Percentiles rank a stretch among this genome's conserved stretches.
Evolutionary conservation across 1,140 invertebrate genomes (phyloP).

Genomic region (Zaprionus lachaisei): DNA sequence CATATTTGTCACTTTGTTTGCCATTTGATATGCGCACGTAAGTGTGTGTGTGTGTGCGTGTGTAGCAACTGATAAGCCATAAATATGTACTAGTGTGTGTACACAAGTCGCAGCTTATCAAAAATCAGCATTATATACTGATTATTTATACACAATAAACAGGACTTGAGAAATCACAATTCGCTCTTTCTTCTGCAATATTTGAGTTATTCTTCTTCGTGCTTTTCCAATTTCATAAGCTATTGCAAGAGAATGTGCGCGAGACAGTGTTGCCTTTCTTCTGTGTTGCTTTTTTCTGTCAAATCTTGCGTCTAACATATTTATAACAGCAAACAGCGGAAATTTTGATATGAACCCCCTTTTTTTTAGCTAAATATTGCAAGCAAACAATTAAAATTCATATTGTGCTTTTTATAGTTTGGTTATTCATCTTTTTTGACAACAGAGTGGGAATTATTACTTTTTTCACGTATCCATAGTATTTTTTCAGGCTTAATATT

Average conservation of each 20-base stretch:
- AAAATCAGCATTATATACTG: constrained; percentile 23
- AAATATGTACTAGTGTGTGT: constrained; percentile 8
- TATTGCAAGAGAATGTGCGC: background rate
- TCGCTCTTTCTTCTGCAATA: background rate
- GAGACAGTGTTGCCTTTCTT: background rate
- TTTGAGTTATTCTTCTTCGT: background rate
- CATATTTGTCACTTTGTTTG: constrained; percentile 43
- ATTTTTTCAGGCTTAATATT: no score
- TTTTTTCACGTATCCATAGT: no score
- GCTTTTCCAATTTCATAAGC: no score
- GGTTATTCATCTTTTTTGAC: no score
- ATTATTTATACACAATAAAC: constrained; percentile 18
- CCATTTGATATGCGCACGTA: constrained; percentile 25
- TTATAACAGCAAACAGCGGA: no score
- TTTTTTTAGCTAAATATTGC: no score
- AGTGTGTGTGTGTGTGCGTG: constrained; percentile 13
- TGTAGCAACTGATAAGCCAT: constrained; percentile 69
- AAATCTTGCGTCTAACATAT: no score
- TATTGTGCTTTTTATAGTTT: background rate
- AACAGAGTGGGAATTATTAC: no score
- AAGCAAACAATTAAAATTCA: background rate
- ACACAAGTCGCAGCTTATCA: constrained; percentile 32
- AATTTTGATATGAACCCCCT: no score
- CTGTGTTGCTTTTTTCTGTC: no score
- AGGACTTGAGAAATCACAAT: background rate